These are phyloP conservation scores for Barbus barbus DNA, from an alignment of 2,113 vertebrate genomes.

Conservation along the genomic window DNA sequence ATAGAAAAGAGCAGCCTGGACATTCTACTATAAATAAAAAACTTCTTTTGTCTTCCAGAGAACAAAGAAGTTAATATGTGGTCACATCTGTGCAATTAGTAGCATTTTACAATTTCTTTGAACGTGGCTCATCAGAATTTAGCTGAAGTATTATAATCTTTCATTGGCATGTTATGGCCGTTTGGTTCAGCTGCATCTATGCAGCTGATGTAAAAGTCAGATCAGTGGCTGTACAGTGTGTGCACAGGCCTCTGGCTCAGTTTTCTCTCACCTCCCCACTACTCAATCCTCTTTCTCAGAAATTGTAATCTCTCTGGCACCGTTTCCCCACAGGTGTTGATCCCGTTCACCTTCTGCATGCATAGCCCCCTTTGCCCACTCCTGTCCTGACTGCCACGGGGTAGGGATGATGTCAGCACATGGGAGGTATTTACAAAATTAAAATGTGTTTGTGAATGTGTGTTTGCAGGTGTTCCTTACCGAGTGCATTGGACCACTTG, in stretches of 20 bases:
- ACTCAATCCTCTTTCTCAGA: slow-evolving; percentile 63
- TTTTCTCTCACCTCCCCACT: slow-evolving; percentile 61
- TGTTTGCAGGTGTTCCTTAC: slow-evolving; percentile 84
- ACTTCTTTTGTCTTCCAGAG: neutral
- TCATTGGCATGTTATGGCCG: too few species aligned
- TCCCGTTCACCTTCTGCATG: slow-evolving; percentile 62
- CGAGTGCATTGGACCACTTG: slow-evolving; percentile 84
- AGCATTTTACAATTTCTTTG: neutral
- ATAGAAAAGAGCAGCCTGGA: neutral
- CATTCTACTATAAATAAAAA: neutral
- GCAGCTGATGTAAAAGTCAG: neutral
- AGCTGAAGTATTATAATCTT: neutral
- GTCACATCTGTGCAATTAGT: neutral
- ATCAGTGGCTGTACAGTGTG: neutral
- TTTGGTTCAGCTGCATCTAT: too few species aligned
- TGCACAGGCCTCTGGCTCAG: slow-evolving; percentile 55
- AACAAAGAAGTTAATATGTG: neutral
- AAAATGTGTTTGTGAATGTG: neutral
- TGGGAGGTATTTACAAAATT: neutral
- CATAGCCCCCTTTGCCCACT: slow-evolving; percentile 34
- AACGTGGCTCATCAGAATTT: neutral
- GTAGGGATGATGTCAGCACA: neutral
- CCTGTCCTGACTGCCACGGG: neutral
- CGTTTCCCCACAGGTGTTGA: slow-evolving; percentile 73
- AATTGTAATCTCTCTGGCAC: slow-evolving; percentile 73